Evolutionary conservation across 2,888 invertebrate species (phyloP), one percentile per base, ranked within the genome.

Genomic region (Crioceris asparagi): DNA sequence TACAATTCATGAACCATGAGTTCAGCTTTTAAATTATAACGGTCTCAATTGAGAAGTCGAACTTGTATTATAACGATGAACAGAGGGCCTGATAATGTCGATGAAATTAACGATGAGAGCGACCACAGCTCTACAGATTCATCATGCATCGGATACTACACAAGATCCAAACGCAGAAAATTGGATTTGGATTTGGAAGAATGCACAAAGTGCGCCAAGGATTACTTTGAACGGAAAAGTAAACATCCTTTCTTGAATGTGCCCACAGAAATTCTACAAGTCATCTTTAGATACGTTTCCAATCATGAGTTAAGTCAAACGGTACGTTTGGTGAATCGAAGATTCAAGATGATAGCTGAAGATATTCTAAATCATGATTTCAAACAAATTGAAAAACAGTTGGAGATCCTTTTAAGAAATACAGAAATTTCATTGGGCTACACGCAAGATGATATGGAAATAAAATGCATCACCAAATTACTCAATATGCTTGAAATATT

Each of bases 391-490:
- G 47, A 51, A 12, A 50, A 48, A 16, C 48, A 50, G 35, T 32
- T 61, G n/a, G 37, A 50, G 16, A 35, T 7, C 2, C 42, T 59
- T 3, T 45, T 51, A 16, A 48, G 43, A 18, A 46, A 43, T 11
- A 54, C 56, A 1, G 45, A 50, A 15, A 37, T 48, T 30, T 53
- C 57, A 1, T 37, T 60, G 16, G 44, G 51, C 19, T 50, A 47
- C 15, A 54, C 54, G 6, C 44, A 54, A 27, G 60, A 59, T 15
- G 60, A 60, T 32, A 54, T 55, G 50, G 60, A 60, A 41, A 50
- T 55, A 8, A 55, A 52, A 34, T 56, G 55, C 39, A 48, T 57
- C 29, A 51, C 55, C 3, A 56, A 56, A 38, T 33, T 60, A 39
- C 40, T 61, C 16, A 56, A 54, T 31, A 45, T 54, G 35, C 36